A percentile compares a stretch with the other conserved stretches of the same genome.
Evolutionary conservation across 2,113 vertebrate genomes (phyloP).

Genomic region (Eidolon helvum): DNA sequence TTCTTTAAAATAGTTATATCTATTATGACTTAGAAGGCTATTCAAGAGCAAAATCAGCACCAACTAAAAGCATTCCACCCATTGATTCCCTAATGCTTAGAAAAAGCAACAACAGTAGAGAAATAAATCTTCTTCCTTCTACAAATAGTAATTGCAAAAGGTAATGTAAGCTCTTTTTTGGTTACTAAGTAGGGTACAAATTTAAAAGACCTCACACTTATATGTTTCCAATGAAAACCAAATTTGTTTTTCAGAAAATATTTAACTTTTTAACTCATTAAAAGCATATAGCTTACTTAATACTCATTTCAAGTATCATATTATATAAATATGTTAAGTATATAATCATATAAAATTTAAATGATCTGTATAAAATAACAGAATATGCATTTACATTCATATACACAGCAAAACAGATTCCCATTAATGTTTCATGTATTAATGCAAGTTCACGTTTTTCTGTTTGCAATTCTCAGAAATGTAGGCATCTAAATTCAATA

Average conservation of each 20-base stretch:
- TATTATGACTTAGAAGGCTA: not conserved
- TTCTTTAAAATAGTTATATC: slow-evolving; percentile 17
- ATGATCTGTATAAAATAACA: not conserved
- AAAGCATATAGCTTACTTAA: not conserved
- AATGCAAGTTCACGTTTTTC: not conserved
- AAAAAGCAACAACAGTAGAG: not conserved
- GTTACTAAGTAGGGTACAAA: not conserved
- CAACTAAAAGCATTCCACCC: not conserved
- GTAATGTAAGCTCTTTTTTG: not conserved
- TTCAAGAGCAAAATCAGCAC: not conserved
- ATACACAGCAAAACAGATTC: not conserved
- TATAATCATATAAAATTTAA: not conserved
- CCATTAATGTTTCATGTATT: not conserved
- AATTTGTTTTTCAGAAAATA: slow-evolving; percentile 25
- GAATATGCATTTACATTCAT: not conserved
- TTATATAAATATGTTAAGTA: not conserved
- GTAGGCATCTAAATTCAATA: not conserved
- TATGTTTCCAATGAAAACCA: not conserved
- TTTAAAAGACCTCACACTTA: not conserved
- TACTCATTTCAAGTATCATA: not conserved
- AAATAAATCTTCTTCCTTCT: not conserved
- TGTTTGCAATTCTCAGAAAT: not conserved
- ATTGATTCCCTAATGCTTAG: not conserved
- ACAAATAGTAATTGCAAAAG: slow-evolving; percentile 13
- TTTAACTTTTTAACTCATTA: slow-evolving; percentile 16